Conservation (phyloP, 2,888 invertebrate species). For the Agelastica alni region DNA sequence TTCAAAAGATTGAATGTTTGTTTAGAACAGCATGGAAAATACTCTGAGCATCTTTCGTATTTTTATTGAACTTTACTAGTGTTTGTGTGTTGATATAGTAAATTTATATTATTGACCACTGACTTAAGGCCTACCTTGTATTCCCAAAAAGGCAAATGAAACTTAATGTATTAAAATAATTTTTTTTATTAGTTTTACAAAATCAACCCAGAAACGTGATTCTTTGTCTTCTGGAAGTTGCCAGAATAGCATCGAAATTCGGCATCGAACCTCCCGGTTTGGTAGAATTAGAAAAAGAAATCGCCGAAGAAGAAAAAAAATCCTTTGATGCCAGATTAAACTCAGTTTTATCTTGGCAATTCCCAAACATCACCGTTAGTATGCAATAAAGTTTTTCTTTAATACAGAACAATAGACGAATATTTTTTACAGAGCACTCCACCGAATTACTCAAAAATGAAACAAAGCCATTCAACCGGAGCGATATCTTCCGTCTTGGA, state of each 20-base stretch:
- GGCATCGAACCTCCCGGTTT: constrained; percentile 81
- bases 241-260: constrained; percentile 76
- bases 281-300: constrained; percentile 83
- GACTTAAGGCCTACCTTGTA: too few relatives aligned
- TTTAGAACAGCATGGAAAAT: too few relatives aligned
- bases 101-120: too few relatives aligned
- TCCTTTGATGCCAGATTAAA: constrained; percentile 68
- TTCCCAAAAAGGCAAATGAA: too few relatives aligned
- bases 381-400: too few relatives aligned
- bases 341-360: constrained; percentile 71
- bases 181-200: constrained; percentile 67
- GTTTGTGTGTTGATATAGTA: too few relatives aligned
- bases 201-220: constrained; percentile 84
- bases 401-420: too few relatives aligned
- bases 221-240: constrained; percentile 82
- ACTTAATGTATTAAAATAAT: not conserved
- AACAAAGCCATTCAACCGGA: constrained; percentile 60
- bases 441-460: constrained; percentile 51
- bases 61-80: too few relatives aligned
- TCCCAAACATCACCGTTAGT: constrained; percentile 44
- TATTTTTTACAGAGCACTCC: constrained; percentile 7
- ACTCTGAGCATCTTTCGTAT: too few relatives aligned
- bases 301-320: constrained; percentile 76
- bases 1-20: too few relatives aligned
- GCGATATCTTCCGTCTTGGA: constrained; percentile 51